Evolutionary conservation across 2,113 vertebrate species (phyloP).

Genomic region (Anguilla japonica): DNA sequence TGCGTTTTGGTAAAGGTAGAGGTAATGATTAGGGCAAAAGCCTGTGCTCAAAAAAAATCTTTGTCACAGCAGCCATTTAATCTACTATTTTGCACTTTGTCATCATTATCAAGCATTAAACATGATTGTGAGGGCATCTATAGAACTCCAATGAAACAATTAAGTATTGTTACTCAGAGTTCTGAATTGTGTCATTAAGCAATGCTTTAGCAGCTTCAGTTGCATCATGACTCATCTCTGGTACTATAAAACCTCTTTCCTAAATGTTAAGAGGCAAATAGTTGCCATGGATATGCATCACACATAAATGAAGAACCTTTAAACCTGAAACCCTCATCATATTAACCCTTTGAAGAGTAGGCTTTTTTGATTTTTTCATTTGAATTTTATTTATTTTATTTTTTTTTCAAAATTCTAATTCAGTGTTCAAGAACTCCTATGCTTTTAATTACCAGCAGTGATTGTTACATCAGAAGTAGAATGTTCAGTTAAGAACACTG

Average conservation of each 20-base stretch:
- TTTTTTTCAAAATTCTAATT: no score
- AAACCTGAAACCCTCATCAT: not conserved
- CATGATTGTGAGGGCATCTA: not conserved
- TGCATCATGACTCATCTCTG: not conserved
- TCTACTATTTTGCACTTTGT: not conserved
- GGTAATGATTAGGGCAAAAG: not conserved
- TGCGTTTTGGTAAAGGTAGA: no score
- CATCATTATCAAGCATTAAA: not conserved
- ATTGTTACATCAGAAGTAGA: no score
- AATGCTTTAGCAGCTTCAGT: not conserved
- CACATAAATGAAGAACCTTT: not conserved
- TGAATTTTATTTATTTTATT: no score
- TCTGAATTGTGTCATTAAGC: not conserved
- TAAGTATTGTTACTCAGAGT: not conserved
- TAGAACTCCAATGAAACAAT: not conserved
- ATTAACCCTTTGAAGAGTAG: not conserved
- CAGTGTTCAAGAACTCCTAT: no score
- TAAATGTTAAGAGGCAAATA: not conserved
- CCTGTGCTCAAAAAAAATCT: not conserved
- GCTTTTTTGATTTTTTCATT: no score
- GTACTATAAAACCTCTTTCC: not conserved
- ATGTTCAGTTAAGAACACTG: no score
- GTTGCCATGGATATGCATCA: not conserved
- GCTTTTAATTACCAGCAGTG: no score
- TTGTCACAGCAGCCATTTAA: not conserved